phyloP scores from a whole-genome alignment of 2,888 invertebrate species.

The Psylliodes chrysocephalus region DNA sequence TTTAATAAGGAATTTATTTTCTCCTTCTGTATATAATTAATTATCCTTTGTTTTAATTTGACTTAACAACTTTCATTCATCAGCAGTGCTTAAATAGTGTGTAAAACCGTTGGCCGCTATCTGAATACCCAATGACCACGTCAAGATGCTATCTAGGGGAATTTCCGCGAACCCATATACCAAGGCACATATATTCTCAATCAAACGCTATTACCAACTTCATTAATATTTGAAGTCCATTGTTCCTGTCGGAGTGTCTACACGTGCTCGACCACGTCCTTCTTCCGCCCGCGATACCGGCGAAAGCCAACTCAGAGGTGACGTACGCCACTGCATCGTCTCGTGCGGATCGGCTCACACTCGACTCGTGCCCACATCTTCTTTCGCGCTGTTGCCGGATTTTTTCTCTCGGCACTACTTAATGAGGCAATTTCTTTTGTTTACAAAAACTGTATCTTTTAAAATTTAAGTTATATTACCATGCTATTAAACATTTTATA shows the following conservation, averaged over 20 bases:
- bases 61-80: not conserved
- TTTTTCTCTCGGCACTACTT: too few relatives aligned
- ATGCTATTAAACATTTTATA: too few relatives aligned
- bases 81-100: constrained; percentile 27
- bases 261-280: constrained; percentile 48
- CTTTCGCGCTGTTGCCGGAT: constrained; percentile 25
- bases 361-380: constrained; percentile 29
- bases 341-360: constrained; percentile 42
- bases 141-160: constrained; percentile 40
- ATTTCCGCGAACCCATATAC: constrained; percentile 44
- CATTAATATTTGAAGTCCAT: constrained; percentile 53
- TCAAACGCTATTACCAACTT: constrained; percentile 42
- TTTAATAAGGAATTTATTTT: too few relatives aligned
- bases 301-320: too few relatives aligned
- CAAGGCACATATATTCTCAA: constrained; percentile 38
- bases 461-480: too few relatives aligned
- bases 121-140: constrained; percentile 33
- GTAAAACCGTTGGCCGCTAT: constrained; percentile 24
- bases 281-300: constrained; percentile 38
- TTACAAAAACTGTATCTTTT: too few relatives aligned
- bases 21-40: too few relatives aligned
- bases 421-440: too few relatives aligned
- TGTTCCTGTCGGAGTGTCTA: constrained; percentile 53
- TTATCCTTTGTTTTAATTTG: not conserved
- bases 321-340: constrained; percentile 49